Percentiles rank a stretch among this genome's conserved stretches.
phyloP scores from a whole-genome alignment of 2,888 invertebrate species.

The Gonocerus acuteangulatus region DNA sequence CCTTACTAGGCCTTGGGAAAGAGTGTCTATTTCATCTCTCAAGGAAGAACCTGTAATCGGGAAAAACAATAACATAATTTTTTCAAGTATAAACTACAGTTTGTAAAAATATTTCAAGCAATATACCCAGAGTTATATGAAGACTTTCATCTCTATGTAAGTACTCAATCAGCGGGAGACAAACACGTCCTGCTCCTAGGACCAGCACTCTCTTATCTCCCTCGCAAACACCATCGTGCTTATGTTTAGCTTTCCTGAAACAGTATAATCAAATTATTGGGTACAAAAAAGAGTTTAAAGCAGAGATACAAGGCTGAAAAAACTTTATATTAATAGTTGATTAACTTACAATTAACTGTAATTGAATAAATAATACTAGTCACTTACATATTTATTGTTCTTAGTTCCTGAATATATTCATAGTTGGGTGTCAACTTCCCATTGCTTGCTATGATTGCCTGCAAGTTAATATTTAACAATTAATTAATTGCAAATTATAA shows the following conservation, averaged over 20 bases:
- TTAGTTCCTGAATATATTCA: conserved; percentile 87
- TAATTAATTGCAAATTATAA: too few species aligned
- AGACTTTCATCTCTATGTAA: conserved; percentile 72
- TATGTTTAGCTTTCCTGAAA: conserved; percentile 60
- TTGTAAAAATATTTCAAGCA: too few species aligned
- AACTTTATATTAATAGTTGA: neutral
- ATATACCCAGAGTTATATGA: conserved; percentile 69
- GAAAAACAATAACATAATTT: neutral
- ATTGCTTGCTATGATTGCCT: conserved; percentile 96
- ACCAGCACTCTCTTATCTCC: conserved; percentile 67
- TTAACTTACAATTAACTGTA: neutral
- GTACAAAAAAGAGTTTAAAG: neutral
- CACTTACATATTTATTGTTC: conserved; percentile 56
- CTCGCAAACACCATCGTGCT: conserved; percentile 54
- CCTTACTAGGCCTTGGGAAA: conserved; percentile 69
- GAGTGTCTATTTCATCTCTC: conserved; percentile 78
- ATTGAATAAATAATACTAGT: conserved; percentile 1
- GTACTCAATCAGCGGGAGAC: conserved; percentile 91
- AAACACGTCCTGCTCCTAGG: conserved; percentile 91
- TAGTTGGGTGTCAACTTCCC: conserved; percentile 85
- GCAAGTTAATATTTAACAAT: conserved; percentile 39
- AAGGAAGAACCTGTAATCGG: conserved; percentile 72
- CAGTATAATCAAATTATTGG: neutral
- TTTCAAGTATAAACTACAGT: too few species aligned
- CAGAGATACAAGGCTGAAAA: too few species aligned